Conservation (phyloP, 2,113 vertebrate genomes). For the Pangasianodon hypophthalmus region DNA sequence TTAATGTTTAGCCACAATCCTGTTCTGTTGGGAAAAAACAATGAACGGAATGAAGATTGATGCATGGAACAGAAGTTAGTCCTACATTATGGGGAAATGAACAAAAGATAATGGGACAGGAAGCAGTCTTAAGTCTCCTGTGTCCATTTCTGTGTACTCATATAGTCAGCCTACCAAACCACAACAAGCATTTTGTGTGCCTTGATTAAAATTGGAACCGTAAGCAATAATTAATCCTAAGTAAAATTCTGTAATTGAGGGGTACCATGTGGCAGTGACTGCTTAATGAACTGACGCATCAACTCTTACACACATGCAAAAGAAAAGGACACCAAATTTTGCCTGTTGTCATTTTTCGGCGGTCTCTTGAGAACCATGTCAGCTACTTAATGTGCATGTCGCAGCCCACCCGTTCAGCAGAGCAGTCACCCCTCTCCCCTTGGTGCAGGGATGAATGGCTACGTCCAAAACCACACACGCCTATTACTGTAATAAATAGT, state of each 20-base stretch:
- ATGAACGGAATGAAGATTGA: neutral
- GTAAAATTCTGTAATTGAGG: constrained; percentile 40
- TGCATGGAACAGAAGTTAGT: neutral
- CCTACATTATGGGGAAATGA: neutral
- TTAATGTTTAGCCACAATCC: neutral
- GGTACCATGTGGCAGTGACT: constrained; percentile 42
- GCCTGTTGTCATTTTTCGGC: constrained; percentile 48
- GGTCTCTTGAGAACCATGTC: constrained; percentile 62
- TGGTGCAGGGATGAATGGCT: constrained; percentile 47
- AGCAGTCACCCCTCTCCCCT: constrained; percentile 37
- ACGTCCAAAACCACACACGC: constrained; percentile 22
- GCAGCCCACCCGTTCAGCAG: constrained; percentile 41
- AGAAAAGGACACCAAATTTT: constrained; percentile 59
- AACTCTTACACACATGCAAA: constrained; percentile 34
- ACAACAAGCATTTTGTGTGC: neutral
- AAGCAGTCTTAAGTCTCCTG: neutral
- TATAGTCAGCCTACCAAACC: neutral
- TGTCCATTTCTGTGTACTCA: neutral
- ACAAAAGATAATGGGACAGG: neutral
- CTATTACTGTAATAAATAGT: constrained; percentile 37
- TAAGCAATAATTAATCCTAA: constrained; percentile 38
- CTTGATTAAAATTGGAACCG: neutral
- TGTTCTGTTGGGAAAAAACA: neutral
- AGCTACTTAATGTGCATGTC: constrained; percentile 63
- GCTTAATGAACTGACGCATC: constrained; percentile 48